Evolutionary conservation across 2,888 invertebrate genomes (phyloP).

Genomic region (Ormyrus rosae): DNA sequence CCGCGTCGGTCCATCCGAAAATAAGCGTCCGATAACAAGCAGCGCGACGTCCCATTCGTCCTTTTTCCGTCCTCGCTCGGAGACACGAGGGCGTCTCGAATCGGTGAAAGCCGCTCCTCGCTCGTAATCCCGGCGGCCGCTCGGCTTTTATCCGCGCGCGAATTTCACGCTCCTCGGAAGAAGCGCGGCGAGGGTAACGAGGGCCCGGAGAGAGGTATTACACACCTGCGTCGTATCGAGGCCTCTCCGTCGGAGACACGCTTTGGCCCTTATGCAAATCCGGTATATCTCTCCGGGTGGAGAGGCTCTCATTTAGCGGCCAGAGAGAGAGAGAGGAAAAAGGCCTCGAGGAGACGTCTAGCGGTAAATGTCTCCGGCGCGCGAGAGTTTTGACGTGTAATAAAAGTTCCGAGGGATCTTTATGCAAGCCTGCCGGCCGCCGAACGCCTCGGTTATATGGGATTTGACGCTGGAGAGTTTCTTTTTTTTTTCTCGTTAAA

Average conservation of each 20-base stretch:
- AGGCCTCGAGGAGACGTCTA: conserved; percentile 21
- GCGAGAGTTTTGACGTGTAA: conserved; percentile 39
- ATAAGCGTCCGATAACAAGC: no score
- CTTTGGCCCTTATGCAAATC: conserved; percentile 46
- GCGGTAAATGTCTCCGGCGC: conserved; percentile 32
- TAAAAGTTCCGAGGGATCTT: conserved; percentile 30
- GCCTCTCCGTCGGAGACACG: conserved; percentile 33
- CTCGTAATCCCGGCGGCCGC: background rate
- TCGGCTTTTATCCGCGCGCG: background rate
- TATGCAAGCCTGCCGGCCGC: conserved; percentile 7
- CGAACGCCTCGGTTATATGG: background rate
- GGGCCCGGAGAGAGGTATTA: conserved; percentile 9
- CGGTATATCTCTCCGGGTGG: background rate
- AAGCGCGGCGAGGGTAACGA: conserved; percentile 23
- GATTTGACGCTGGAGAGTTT: background rate
- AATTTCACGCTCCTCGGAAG: conserved; percentile 46
- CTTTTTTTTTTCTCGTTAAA: background rate
- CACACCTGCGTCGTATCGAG: conserved; percentile 30
- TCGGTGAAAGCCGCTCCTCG: background rate
- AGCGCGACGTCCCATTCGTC: no score
- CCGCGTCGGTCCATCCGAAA: no score
- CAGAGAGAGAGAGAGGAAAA: no score
- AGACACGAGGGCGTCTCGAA: no score
- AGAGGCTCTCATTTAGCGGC: conserved; percentile 10
- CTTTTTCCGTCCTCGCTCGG: no score